Base-by-base conservation (phyloP, 1,140 invertebrate species). In the Drosophila nebulosa region DNA sequence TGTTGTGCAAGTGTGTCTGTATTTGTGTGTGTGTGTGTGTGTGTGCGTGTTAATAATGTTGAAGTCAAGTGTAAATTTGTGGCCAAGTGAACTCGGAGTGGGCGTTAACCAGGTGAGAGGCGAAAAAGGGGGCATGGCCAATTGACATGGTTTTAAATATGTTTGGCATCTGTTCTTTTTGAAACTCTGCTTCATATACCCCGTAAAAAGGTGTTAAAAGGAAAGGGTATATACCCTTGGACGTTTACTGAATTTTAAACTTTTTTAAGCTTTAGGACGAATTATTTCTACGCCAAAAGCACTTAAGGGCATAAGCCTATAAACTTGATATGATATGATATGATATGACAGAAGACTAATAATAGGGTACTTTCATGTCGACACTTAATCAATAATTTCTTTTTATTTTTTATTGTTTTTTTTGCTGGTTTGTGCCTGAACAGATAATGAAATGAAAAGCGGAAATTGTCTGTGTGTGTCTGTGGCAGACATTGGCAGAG, bases 11-110 rank as follows among this genome's bases (percentile, higher is more conserved):
- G 2, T 27, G 24, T 3, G n/a, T 53, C 24, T 27, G 24, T 3
- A 6, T 53, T 24, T 30, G 24, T 30, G 52, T 53, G 26, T 30
- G 51, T 30, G 52, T 55, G 52, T 55, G 26, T 4, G 24, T 10
- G 52, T 9, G 26, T 74, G 55, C n/a, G 63, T 64, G 71, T 67
- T 74, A 74, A 74, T 74, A 74, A 74, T 68, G 71, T 67, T 64
- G 30, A 74, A 74, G 56, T 74, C 70, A 74, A 74, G 71, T 74
- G 71, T 74, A 74, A 74, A 74, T 52, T 74, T 74, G 71, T 74
- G 71, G 71, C 71, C 69, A 32, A 36, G n/a, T 56, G 71, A 74
- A 22, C 62, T 57, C 27, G 53, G 57, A 18, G 46, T 58, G 68
- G 53, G 26, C 22, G 59, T 10, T 50, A 60, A 56, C 6, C 71